Conservation (phyloP, 2,113 vertebrate species). For the Brachirus orientalis region DNA sequence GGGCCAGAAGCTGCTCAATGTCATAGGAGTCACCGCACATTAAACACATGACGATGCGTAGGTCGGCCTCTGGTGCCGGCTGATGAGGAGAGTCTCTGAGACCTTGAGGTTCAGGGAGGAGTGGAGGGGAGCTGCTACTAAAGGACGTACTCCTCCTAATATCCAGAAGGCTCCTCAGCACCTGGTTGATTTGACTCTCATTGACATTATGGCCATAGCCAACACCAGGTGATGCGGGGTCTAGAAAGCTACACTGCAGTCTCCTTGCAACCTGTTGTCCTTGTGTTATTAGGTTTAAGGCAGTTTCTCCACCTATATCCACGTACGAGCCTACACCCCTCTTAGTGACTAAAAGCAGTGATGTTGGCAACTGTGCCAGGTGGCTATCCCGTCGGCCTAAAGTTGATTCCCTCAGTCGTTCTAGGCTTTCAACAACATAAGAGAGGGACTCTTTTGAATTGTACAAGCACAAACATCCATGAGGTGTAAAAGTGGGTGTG, state of each 20-base stretch:
- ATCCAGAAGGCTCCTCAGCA: slow-evolving; percentile 90
- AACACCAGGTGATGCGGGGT: slow-evolving; percentile 88
- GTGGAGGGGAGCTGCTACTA: slow-evolving; percentile 80
- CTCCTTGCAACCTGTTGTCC: slow-evolving; percentile 93
- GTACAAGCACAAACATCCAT: slow-evolving; percentile 96
- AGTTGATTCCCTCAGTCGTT: slow-evolving; percentile 91
- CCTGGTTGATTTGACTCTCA: slow-evolving; percentile 94
- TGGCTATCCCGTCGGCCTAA: slow-evolving; percentile 89
- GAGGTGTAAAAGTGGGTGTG: slow-evolving; percentile 93
- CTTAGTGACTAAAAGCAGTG: slow-evolving; percentile 90
- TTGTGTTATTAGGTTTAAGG: slow-evolving; percentile 92
- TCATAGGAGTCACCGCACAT: slow-evolving; percentile 94
- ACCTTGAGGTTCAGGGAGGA: slow-evolving; percentile 81
- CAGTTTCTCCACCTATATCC: slow-evolving; percentile 90
- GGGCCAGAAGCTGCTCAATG: slow-evolving; percentile 88
- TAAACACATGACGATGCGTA: slow-evolving; percentile 92
- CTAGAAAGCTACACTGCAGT: slow-evolving; percentile 92
- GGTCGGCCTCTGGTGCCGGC: slow-evolving; percentile 85
- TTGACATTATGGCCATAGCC: slow-evolving; percentile 93
- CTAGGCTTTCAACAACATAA: slow-evolving; percentile 95
- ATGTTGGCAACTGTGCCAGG: slow-evolving; percentile 86
- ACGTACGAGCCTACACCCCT: slow-evolving; percentile 85
- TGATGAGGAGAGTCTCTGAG: slow-evolving; percentile 86
- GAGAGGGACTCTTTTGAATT: slow-evolving; percentile 96
- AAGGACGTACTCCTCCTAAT: slow-evolving; percentile 87